Percentiles rank a stretch among this genome's conserved stretches.
Evolutionary conservation across 2,113 vertebrate species (phyloP).

Genomic region (Probosciger aterrimus): DNA sequence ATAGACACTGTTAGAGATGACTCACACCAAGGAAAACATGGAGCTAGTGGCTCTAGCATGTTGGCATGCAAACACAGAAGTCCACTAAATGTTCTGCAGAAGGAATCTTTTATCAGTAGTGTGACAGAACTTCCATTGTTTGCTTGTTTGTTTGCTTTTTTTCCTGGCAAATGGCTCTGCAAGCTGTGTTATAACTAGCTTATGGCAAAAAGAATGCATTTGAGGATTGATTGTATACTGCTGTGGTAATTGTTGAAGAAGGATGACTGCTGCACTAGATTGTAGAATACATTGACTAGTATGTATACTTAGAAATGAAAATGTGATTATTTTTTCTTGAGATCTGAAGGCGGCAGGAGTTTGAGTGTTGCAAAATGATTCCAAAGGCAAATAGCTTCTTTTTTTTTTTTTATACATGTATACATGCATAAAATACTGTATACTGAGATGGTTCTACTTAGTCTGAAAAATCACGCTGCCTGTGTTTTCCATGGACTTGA

Average conservation of each 20-base stretch:
- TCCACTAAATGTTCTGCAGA: neutral
- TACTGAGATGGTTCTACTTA: neutral
- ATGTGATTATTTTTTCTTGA: neutral
- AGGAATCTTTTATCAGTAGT: neutral
- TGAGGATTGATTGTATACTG: neutral
- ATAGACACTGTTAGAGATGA: slow-evolving; percentile 21
- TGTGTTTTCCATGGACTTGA: neutral
- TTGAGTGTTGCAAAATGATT: neutral
- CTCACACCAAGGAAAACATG: neutral
- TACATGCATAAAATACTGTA: neutral
- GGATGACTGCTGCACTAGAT: neutral
- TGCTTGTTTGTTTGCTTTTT: neutral
- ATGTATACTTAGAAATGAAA: neutral
- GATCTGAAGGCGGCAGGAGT: neutral
- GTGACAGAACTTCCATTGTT: neutral
- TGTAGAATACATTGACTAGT: neutral
- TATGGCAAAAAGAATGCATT: neutral
- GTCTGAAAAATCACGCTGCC: neutral
- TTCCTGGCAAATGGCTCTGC: neutral
- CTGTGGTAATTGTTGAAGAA: neutral
- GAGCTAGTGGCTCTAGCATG: neutral
- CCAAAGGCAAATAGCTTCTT: neutral
- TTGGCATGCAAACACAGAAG: neutral
- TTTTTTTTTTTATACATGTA: neutral
- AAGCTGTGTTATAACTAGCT: neutral